phyloP scores from a whole-genome alignment of 2,888 invertebrate genomes.

The Leptopterna dolabrata region DNA sequence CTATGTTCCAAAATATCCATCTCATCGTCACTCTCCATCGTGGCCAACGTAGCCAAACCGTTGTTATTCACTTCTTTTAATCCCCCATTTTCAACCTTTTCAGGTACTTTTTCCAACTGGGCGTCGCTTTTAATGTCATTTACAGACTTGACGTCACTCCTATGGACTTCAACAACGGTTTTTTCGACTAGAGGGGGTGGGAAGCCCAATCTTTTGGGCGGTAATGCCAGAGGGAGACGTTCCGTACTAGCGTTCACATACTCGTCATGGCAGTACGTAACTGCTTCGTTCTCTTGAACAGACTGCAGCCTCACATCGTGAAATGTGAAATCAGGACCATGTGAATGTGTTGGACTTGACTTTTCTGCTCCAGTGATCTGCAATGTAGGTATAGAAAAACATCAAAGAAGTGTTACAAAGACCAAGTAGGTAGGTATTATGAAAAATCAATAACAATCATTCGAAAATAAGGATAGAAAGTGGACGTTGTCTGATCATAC shows the following conservation, averaged over 20 bases:
- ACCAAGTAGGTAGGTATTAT: too few species aligned
- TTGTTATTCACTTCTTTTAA: neutral
- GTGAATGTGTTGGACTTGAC: slow-evolving; percentile 41
- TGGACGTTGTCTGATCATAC: too few species aligned
- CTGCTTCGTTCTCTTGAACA: slow-evolving; percentile 43
- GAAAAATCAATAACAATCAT: too few species aligned
- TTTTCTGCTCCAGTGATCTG: slow-evolving; percentile 38
- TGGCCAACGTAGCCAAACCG: slow-evolving; percentile 34
- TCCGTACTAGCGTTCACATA: slow-evolving; percentile 40
- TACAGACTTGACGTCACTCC: slow-evolving; percentile 46
- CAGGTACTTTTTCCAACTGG: neutral
- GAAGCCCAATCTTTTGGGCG: slow-evolving; percentile 32
- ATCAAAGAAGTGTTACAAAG: neutral
- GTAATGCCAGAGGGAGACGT: slow-evolving; percentile 27
- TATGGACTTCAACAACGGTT: slow-evolving; percentile 57
- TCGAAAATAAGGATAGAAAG: too few species aligned
- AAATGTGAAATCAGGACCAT: slow-evolving; percentile 48
- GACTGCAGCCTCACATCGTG: slow-evolving; percentile 40
- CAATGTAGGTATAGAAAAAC: neutral
- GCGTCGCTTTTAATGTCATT: neutral
- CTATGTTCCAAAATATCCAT: slow-evolving; percentile 56
- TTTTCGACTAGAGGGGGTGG: slow-evolving; percentile 34
- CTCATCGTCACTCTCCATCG: slow-evolving; percentile 50
- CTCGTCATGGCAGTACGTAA: slow-evolving; percentile 42
- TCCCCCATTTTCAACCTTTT: neutral